Conservation (phyloP, 2,888 invertebrate genomes). For the Camponotus fellah region DNA sequence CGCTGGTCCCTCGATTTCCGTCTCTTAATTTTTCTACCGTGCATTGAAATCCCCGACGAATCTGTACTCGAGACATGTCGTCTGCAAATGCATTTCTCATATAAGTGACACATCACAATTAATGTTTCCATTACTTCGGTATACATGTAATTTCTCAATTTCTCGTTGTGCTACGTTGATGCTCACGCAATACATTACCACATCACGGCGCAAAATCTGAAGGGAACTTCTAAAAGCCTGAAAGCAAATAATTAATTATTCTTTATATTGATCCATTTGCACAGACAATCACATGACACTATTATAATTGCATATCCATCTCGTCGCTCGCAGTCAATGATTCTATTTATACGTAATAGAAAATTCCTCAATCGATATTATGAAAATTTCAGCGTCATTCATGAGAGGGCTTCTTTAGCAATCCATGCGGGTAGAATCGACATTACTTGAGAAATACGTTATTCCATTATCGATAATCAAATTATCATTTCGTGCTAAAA, state of each 20-base stretch:
- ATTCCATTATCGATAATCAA: conserved; percentile 14
- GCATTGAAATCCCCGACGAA: conserved; percentile 20
- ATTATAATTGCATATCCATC: not conserved
- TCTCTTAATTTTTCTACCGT: conserved; percentile 46
- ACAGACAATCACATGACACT: not conserved
- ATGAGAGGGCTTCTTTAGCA: not conserved
- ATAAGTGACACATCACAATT: not conserved
- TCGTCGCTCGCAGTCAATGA: not conserved
- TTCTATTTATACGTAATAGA: not conserved
- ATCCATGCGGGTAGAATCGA: not conserved
- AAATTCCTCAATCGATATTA: not conserved
- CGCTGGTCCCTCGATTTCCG: conserved; percentile 31
- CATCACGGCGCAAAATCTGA: not conserved
- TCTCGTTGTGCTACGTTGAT: not conserved
- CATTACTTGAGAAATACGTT: not conserved
- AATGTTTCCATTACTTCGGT: not conserved
- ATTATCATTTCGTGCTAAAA: conserved; percentile 16
- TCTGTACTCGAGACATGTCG: conserved; percentile 1
- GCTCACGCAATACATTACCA: not conserved
- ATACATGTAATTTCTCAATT: not conserved
- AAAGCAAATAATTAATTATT: not conserved
- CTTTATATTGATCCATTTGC: not conserved
- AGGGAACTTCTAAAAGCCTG: not conserved
- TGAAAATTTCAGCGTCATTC: not conserved
- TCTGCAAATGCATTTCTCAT: conserved; percentile 17